Base-by-base conservation (phyloP, 2,113 vertebrate species). In the Ifrita kowaldi region DNA sequence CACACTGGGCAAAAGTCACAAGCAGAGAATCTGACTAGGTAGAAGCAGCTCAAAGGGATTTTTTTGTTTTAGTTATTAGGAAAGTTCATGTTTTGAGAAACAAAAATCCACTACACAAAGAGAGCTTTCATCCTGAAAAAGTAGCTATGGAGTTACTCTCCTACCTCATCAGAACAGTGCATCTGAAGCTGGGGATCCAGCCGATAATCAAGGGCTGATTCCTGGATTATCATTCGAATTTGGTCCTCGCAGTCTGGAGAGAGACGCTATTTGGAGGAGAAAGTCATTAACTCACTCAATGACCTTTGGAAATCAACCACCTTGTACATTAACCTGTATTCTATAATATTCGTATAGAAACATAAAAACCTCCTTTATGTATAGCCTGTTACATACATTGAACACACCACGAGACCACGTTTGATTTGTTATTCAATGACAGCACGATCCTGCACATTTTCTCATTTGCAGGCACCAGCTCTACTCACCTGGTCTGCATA, bases 211-310 rank as follows among this genome's bases (percentile, higher is more conserved):
- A 99, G 98, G 16, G 99, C 99, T 0, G 99, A 99, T 78, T 99
- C 99, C 96, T 99, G 99, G 90, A 99, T 98, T 86, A 99, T 99
- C 57, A 99, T 97, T 60, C 98, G 98, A 79, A 99, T 99, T 98
- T 99, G 99, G 95, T 99, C 99, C 96, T 99, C 99, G 0, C 99
- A 99, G 98, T 99, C 99, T 33, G 99, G 95, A 75, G 99, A 99
- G 42, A 99, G 98, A 80, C 99, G 99, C 99, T 99, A 69, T 11
- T 42, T 19, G 79, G 30, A 77, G 23, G 76, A 93, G 65, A 95
- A 84, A 91, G 91, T 84, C 75, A 89, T 63, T 50, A 75, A 39
- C 19, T 35, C 46, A 79, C 4, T 33, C 73, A n/a, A 22, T 13
- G n/a, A 65, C 65, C 67, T 89, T 56, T 35, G 39, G 6, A 60